Base-by-base conservation (phyloP, 2,888 invertebrate genomes). In the Epistrophe grossulariae region DNA sequence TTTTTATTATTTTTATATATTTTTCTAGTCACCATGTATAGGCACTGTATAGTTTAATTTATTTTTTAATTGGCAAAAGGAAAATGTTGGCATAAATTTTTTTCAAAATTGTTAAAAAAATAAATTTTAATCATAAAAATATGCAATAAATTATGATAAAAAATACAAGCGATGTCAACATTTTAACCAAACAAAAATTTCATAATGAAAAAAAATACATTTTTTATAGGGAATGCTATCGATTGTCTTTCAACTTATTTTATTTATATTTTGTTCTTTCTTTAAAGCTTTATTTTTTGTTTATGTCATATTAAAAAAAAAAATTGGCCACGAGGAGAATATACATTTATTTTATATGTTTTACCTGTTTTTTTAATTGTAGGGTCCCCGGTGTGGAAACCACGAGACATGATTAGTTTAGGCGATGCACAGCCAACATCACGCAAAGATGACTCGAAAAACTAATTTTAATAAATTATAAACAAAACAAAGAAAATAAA, bases 311-410 rank as follows among this genome's bases (percentile, higher is more conserved):
- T 79, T 88, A 17, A 68, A 62, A 79, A 79, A 66, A 71, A 76
- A 80, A 84, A 80, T 87, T 87, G 87, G 87, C 87, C 87, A 79
- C n/a, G 66, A 80, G 38, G 60, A 85, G 76, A 84, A 83, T 81
- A 89, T 80, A 88, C 85, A 79, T 92, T 91, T 91, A 90, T 92
- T 91, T 92, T 91, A 92, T 92, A 92, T 92, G 92, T 92, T 92
- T 92, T 93, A 92, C 92, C 92, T 91, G 95, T 92, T 91, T 91
- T 91, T 92, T 95, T 94, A 95, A 95, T 96, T 95, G 95, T 96
- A 96, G 98, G 98, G 94, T 98, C 98, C 94, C 99, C 99, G 94
- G 97, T 99, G 94, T 99, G 98, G 98, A 98, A 98, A 95, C 98
- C 98, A 94, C 96, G 98, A 94, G 98, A 98, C 95, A 95, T 94